Evolutionary conservation across 2,888 invertebrate genomes (phyloP).

Genomic region (Chymomyza procnemis): DNA sequence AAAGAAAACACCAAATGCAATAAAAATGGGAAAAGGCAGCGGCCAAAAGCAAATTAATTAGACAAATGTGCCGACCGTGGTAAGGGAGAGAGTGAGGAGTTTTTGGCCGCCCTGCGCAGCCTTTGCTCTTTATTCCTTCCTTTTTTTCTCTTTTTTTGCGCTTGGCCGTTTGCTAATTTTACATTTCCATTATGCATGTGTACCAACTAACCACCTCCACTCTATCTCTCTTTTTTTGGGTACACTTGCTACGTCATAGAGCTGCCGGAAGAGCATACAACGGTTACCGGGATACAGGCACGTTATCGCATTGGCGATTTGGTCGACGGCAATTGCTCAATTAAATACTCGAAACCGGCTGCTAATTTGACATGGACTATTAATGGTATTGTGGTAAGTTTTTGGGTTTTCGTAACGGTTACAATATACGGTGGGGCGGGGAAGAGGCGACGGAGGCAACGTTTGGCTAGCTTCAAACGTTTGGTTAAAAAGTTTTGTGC

Average conservation of each 20-base stretch:
- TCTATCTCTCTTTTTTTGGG: slow-evolving; percentile 11
- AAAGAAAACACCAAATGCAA: slow-evolving; percentile 12
- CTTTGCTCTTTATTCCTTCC: slow-evolving; percentile 6
- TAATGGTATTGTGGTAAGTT: slow-evolving; percentile 80
- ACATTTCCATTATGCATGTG: slow-evolving; percentile 48
- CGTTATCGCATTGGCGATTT: slow-evolving; percentile 80
- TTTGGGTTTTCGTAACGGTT: slow-evolving; percentile 56
- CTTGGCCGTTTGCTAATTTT: slow-evolving; percentile 54
- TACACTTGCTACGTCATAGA: slow-evolving; percentile 68
- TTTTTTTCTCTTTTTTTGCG: slow-evolving; percentile 30
- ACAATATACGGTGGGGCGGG: background rate
- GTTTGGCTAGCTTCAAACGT: background rate
- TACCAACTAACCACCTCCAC: slow-evolving; percentile 12
- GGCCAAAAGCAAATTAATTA: slow-evolving; percentile 74
- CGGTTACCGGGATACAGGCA: slow-evolving; percentile 80
- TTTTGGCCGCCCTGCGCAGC: slow-evolving; percentile 27
- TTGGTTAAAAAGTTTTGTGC: background rate
- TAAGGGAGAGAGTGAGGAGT: background rate
- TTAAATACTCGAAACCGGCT: slow-evolving; percentile 81
- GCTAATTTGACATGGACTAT: slow-evolving; percentile 82
- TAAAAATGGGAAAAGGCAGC: slow-evolving; percentile 9
- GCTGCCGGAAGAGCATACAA: slow-evolving; percentile 80
- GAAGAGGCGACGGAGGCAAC: slow-evolving; percentile 3
- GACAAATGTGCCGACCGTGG: slow-evolving; percentile 61
- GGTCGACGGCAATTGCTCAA: slow-evolving; percentile 81